These are phyloP conservation scores for Dromococcyx pavoninus DNA, from an alignment of 2,797 vertebrate species.

Conservation along the genomic window DNA sequence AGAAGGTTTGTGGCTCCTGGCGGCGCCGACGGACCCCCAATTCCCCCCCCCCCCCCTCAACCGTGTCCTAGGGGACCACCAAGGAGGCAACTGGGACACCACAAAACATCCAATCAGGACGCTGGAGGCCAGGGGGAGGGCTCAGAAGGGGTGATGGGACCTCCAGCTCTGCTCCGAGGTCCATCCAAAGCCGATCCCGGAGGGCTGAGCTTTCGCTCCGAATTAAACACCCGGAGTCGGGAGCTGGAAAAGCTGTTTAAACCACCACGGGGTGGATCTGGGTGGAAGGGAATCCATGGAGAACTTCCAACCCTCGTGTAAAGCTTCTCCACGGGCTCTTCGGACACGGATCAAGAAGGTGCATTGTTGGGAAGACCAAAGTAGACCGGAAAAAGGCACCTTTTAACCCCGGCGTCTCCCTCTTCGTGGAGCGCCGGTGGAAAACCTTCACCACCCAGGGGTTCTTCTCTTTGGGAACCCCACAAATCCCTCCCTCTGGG, in stretches of 20 bases:
- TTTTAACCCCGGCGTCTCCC: background rate
- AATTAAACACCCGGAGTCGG: background rate
- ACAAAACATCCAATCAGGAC: background rate
- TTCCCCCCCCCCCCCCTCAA: no score
- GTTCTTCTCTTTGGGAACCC: background rate
- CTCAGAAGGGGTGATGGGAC: background rate
- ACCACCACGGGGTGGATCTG: no score
- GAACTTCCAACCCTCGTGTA: background rate
- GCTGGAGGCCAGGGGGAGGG: background rate
- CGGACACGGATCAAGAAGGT: background rate
- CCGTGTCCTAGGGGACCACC: fast-evolving
- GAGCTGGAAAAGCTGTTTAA: background rate
- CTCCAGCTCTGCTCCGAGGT: background rate
- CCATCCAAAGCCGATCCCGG: fast-evolving
- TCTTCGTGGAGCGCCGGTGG: fast-evolving
- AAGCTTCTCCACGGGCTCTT: background rate
- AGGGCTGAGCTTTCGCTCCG: background rate
- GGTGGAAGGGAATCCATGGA: background rate
- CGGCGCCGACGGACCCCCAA: background rate
- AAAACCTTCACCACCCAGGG: background rate
- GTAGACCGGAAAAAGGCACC: background rate
- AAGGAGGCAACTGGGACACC: background rate
- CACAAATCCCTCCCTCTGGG: no score
- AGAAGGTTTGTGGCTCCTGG: slow-evolving; percentile 13
- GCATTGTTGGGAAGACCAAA: background rate